A percentile compares a stretch with the other conserved stretches of the same genome.
These are phyloP conservation scores for Darevskia mixta DNA, from an alignment of 2,797 vertebrate species.

Conservation along the genomic window DNA sequence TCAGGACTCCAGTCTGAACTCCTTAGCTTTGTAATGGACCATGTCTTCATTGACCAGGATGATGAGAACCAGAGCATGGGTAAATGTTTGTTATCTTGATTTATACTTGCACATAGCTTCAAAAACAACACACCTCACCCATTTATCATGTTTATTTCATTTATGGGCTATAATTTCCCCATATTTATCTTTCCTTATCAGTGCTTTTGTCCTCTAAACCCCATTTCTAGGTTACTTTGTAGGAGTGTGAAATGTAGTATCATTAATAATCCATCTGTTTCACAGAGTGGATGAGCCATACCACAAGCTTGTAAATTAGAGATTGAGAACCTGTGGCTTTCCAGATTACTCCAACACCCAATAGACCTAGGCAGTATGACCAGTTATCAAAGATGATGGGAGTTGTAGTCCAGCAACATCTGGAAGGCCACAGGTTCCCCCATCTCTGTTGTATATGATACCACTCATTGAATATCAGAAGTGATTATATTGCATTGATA, in stretches of 20 bases:
- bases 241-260: neutral
- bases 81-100: slow-evolving; percentile 71
- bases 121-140: neutral
- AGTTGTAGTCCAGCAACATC: no score
- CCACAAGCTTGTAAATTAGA: neutral
- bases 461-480: neutral
- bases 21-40: slow-evolving; percentile 97
- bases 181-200: neutral
- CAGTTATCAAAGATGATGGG: no score
- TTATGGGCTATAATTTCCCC: neutral
- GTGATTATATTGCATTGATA: neutral
- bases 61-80: slow-evolving; percentile 99
- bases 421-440: no score
- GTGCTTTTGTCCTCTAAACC: neutral
- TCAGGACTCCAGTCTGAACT: slow-evolving; percentile 94
- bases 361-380: no score
- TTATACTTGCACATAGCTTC: slow-evolving; percentile 6
- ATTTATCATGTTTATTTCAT: neutral
- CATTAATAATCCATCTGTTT: neutral
- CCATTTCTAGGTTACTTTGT: neutral
- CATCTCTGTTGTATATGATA: no score
- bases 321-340: neutral
- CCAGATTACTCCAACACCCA: neutral
- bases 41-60: slow-evolving; percentile 99
- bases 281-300: no score